phyloP scores from a whole-genome alignment of 2,797 vertebrate species.

The Tokudaia muenninki region DNA sequence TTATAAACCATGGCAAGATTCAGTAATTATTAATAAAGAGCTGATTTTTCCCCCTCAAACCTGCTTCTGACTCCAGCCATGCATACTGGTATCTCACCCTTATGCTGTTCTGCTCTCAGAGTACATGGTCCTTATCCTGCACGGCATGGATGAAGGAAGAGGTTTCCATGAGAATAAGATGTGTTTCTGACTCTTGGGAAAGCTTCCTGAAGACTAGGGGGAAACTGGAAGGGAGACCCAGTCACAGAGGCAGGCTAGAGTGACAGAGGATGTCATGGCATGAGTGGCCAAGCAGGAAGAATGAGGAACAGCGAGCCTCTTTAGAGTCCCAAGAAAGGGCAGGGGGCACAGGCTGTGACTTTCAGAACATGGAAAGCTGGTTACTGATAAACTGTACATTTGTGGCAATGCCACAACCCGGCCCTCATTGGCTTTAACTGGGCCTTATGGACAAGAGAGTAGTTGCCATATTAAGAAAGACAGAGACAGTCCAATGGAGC shows the following conservation, averaged over 20 bases:
- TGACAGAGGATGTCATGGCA: too few relatives aligned
- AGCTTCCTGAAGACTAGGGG: background rate
- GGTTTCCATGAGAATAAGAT: background rate
- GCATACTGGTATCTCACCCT: background rate
- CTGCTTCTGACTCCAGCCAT: background rate
- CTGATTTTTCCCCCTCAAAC: background rate
- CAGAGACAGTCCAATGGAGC: background rate
- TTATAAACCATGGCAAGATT: slow-evolving; percentile 75
- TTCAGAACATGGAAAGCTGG: background rate
- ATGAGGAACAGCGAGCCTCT: background rate
- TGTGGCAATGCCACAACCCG: too few relatives aligned
- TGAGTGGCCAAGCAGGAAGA: background rate
- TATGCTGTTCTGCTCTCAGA: background rate
- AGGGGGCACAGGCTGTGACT: background rate
- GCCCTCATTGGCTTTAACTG: background rate
- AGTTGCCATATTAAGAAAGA: background rate
- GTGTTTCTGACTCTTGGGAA: background rate
- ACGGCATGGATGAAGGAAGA: background rate
- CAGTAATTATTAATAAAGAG: slow-evolving; percentile 76
- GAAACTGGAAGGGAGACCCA: too few relatives aligned
- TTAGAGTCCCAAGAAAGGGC: background rate
- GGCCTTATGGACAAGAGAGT: background rate
- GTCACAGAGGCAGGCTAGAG: background rate
- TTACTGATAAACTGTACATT: background rate
- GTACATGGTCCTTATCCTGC: background rate